These are phyloP conservation scores for Clarias pachynema DNA, from an alignment of 2,797 vertebrate species.

Conservation along the genomic window DNA sequence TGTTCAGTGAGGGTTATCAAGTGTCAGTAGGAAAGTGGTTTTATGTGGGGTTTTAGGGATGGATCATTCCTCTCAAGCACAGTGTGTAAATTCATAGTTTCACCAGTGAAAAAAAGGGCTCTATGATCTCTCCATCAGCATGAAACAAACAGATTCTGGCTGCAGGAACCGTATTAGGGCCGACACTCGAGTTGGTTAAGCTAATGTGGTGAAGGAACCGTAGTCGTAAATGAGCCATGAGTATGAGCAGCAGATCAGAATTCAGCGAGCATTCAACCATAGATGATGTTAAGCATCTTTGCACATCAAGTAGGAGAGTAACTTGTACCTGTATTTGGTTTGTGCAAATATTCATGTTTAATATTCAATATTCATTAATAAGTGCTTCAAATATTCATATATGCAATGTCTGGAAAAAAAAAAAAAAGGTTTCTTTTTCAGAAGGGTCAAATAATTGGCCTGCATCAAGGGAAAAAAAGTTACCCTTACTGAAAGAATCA, in stretches of 20 bases:
- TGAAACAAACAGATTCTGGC: conserved; percentile 29
- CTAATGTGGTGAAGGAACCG: conserved; percentile 31
- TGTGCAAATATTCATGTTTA: background rate
- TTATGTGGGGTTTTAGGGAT: conserved; percentile 13
- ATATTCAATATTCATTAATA: no score
- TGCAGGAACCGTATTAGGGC: conserved; percentile 24
- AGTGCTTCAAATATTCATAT: no score
- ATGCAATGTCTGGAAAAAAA: no score
- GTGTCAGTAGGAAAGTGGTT: conserved; percentile 37
- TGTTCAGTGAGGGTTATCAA: conserved; percentile 54
- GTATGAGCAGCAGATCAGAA: conserved; percentile 10
- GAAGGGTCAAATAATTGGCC: no score
- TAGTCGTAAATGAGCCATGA: conserved; percentile 32
- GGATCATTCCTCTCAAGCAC: conserved; percentile 29
- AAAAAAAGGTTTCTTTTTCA: no score
- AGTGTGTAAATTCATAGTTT: conserved; percentile 41
- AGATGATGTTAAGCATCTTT: background rate
- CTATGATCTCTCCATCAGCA: conserved; percentile 47
- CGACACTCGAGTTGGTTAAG: conserved; percentile 34
- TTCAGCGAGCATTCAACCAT: conserved; percentile 7
- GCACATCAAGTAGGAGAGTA: background rate
- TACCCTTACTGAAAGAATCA: no score
- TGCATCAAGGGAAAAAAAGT: no score
- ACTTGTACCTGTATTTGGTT: background rate
- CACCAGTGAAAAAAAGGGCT: background rate